phyloP scores from a whole-genome alignment of 2,888 invertebrate species.

The Phaedon cochleariae region DNA sequence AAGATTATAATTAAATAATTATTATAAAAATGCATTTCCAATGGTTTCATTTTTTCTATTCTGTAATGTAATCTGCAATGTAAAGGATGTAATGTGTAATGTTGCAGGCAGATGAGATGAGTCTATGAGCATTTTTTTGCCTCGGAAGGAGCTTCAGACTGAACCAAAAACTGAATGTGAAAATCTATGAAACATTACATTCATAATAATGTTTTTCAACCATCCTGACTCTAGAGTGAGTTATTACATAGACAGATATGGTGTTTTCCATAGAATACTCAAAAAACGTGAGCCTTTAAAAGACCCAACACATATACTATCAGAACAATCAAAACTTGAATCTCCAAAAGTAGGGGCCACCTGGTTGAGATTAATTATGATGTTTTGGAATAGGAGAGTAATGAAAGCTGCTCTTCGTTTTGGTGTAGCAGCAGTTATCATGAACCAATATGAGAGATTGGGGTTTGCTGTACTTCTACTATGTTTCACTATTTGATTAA shows the following conservation, averaged over 20 bases:
- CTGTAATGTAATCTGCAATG: too few species aligned
- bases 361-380: slow-evolving; percentile 56
- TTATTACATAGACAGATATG: slow-evolving; percentile 46
- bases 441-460: slow-evolving; percentile 56
- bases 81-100: too few species aligned
- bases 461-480: slow-evolving; percentile 56
- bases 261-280: slow-evolving; percentile 42
- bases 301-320: slow-evolving; percentile 4
- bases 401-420: slow-evolving; percentile 56
- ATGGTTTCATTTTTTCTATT: too few species aligned
- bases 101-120: too few species aligned
- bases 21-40: too few species aligned
- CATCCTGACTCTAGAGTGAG: slow-evolving; percentile 38
- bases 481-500: slow-evolving; percentile 52
- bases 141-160: too few species aligned
- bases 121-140: too few species aligned
- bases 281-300: slow-evolving; percentile 20
- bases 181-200: too few species aligned
- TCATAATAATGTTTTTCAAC: slow-evolving; percentile 25
- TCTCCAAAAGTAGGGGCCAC: slow-evolving; percentile 42
- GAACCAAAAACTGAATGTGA: too few species aligned
- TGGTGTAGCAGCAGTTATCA: slow-evolving; percentile 56
- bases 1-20: too few species aligned
- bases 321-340: slow-evolving; percentile 10
- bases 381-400: slow-evolving; percentile 57